Base-by-base conservation (phyloP, 1,140 invertebrate genomes). In the Chrysomallon squamiferum region DNA sequence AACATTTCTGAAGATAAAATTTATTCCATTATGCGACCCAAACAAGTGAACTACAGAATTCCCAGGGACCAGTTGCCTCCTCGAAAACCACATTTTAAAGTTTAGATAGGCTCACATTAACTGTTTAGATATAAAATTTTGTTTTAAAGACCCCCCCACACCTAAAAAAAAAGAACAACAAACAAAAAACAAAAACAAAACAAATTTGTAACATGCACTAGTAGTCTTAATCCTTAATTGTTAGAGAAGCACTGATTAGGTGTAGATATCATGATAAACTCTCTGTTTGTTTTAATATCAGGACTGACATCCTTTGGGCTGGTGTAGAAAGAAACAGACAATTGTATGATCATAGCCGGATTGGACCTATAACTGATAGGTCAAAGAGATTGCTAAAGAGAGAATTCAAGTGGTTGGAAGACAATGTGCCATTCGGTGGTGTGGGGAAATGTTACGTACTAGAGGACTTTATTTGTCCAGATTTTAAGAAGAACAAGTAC, bases 1-100 rank as follows among this genome's bases (percentile, higher is more conserved):
- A 72, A 72, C 54, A 65, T 68, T 27, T 66, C 74, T 45, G 64
- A 65, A 45, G 79, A 81, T 73, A 73, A 73, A 57, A 72, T 81
- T 29, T 71, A 73, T 54, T 75, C 74, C 33, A 66, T 81, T 18
- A 68, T 81, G 50, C 70, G 79, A 66, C 77, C 77, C 20, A 66
- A 70, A 52, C 66, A 65, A 56, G 65, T 69, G 64, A 70, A 75
- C 61, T 67, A 68, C 59, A 65, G 25, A 71, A 47, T 72, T 35
- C 68, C 71, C 35, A 43, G 30, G n/a, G 64, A 66, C 49, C 65
- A 77, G 52, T 73, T 79, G 25, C 79, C 77, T 66, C 74, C 71
- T 71, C 68, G 75, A 75, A 81, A 81, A 76, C 72, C 75, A 69
- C 79, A 81, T 68, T 76, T 75, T 60, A 81, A 81, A 79, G 79